Percentiles rank a stretch among this genome's conserved stretches.
phyloP scores from a whole-genome alignment of 2,113 vertebrate species.

The Aptenodytes forsteri region DNA sequence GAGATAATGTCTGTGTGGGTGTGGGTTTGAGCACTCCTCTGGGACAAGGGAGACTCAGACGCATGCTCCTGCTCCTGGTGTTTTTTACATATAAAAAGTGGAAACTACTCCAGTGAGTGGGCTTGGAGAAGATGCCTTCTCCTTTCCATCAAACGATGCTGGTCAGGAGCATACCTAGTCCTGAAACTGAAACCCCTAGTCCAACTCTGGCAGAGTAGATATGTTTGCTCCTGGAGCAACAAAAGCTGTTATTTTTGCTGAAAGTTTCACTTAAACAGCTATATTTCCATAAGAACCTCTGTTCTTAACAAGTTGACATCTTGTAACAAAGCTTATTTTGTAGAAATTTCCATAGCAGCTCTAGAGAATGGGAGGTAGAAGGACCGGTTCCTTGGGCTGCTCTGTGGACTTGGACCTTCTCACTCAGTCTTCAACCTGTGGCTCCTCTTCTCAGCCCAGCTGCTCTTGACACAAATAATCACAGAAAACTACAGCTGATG shows the following conservation, averaged over 20 bases:
- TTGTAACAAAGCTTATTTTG: background rate
- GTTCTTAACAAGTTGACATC: background rate
- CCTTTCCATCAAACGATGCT: rapidly evolving
- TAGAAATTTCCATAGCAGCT: background rate
- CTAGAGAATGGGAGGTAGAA: background rate
- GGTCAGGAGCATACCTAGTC: background rate
- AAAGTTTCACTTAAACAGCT: background rate
- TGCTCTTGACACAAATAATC: background rate
- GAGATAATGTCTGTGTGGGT: background rate
- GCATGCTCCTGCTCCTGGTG: background rate
- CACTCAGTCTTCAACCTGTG: background rate
- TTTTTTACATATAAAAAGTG: background rate
- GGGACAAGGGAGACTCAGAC: background rate
- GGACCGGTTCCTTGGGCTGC: background rate
- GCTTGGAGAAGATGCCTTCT: background rate
- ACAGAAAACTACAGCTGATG: background rate
- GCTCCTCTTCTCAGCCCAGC: background rate
- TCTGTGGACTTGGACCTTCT: background rate
- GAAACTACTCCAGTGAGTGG: background rate
- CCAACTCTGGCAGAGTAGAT: background rate
- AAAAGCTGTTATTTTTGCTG: background rate
- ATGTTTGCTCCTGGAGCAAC: background rate
- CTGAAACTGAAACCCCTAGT: background rate
- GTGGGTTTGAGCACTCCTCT: background rate
- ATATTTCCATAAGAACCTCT: background rate